These are phyloP conservation scores for Spodoptera exigua DNA, from an alignment of 2,888 invertebrate genomes.

Conservation along the genomic window DNA sequence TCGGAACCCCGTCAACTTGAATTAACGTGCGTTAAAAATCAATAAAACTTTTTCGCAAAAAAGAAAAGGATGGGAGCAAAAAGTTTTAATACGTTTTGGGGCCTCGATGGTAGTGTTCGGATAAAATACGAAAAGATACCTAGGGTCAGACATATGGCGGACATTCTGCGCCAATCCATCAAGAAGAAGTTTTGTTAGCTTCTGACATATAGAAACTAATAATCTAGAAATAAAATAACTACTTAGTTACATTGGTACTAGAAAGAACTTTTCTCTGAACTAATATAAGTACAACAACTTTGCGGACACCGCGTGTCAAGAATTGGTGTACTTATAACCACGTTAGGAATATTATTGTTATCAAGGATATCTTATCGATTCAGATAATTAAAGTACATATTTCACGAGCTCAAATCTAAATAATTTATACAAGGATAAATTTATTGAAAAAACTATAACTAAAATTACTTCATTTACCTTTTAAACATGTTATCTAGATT, in stretches of 20 bases:
- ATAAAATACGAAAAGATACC: background rate
- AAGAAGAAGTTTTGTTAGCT: constrained; percentile 1
- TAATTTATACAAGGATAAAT: too few relatives aligned
- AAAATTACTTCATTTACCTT: too few relatives aligned
- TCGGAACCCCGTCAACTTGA: constrained; percentile 1
- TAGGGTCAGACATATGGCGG: background rate
- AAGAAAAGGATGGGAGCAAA: background rate
- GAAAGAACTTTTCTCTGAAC: background rate
- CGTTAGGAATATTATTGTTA: too few relatives aligned
- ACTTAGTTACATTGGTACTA: background rate
- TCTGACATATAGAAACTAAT: constrained; percentile 1
- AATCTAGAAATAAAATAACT: constrained; percentile 3
- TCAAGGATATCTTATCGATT: too few relatives aligned
- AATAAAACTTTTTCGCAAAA: constrained; percentile 10
- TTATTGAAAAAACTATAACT: too few relatives aligned
- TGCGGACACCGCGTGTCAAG: too few relatives aligned
- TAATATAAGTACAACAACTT: too few relatives aligned
- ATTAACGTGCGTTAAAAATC: background rate
- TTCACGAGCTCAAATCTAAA: too few relatives aligned
- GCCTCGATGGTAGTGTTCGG: background rate
- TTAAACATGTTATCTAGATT: too few relatives aligned
- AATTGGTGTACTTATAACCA: too few relatives aligned
- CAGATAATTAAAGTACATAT: too few relatives aligned
- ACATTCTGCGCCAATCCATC: constrained; percentile 4
- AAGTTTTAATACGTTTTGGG: constrained; percentile 1